Base-by-base conservation (phyloP, 2,888 invertebrate species). In the Thyatira batis region DNA sequence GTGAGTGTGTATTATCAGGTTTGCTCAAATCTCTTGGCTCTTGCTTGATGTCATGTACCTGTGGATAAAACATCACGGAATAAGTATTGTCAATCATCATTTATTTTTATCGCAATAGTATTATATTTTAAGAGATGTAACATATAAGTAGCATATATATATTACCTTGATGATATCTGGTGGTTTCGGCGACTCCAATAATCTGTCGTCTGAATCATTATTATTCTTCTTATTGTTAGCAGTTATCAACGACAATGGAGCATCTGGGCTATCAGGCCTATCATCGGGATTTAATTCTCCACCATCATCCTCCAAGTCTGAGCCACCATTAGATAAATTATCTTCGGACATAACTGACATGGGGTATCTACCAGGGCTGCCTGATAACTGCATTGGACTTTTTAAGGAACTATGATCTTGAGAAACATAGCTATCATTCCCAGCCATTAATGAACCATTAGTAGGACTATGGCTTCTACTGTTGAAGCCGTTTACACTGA, bases 271-370 rank as follows among this genome's bases (percentile, higher is more conserved):
- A 27, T 92, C 89, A 6, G 94, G 93, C 54, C 95, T 92, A 52
- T 94, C 94, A 66, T 93, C 92, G 9, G 87, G 85, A 61, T 88
- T 85, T 27, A 90, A 68, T 44, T 89, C 93, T 52, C 90, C 92
- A 75, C 93, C 94, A 62, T 95, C 95, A 57, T 95, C 95, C 60
- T 95, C 95, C 60, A 94, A 81, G 76, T 96, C 96, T 20, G 94
- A 94, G 5, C 94, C 94, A 46, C 92, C 92, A 65, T 94, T 94
- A 2, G 94, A 95, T 76, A 88, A 85, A 85, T 87, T 95, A 82
- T 94, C 95, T 87, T 88, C 95, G 63, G 94, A 95, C 89, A 93
- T 94, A 63, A 92, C 94, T 67, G 90, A 95, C 93, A 90, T 94
- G 58, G 92, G 95, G 78, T 84, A 94, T 78, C 90, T 90, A 51